Evolutionary conservation across 2,888 invertebrate genomes (phyloP).

Genomic region (Lasioglossum villosulum): DNA sequence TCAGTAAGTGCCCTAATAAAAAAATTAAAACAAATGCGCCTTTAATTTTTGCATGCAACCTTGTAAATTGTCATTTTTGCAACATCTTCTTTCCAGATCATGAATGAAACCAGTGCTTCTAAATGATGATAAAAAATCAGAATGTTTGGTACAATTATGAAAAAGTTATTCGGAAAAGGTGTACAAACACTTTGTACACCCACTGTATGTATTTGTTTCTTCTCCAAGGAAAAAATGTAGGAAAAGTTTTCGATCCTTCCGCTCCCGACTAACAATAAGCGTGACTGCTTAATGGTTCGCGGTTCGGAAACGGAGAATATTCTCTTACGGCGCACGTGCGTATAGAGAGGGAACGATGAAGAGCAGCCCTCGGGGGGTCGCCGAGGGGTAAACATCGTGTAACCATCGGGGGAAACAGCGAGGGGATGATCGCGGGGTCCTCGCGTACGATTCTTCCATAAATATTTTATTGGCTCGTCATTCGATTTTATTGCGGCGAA

Average conservation of each 20-base stretch:
- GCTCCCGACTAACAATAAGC: not conserved
- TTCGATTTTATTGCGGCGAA: constrained; percentile 80
- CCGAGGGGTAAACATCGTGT: constrained; percentile 82
- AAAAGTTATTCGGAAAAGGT: too few relatives aligned
- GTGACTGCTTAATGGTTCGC: not conserved
- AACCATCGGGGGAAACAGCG: constrained; percentile 80
- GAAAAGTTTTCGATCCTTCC: not conserved
- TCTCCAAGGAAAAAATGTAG: not conserved
- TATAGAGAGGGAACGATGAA: constrained; percentile 34
- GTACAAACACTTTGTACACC: too few relatives aligned
- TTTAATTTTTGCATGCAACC: too few relatives aligned
- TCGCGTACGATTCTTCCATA: constrained; percentile 80
- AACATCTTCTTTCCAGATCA: too few relatives aligned
- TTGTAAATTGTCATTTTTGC: too few relatives aligned
- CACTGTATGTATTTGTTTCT: too few relatives aligned
- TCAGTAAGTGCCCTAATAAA: too few relatives aligned
- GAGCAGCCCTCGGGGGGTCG: constrained; percentile 73
- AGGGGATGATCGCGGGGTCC: constrained; percentile 47
- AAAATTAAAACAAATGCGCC: too few relatives aligned
- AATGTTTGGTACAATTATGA: too few relatives aligned
- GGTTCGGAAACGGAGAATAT: constrained; percentile 41
- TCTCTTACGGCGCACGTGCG: constrained; percentile 47
- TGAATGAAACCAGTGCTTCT: too few relatives aligned
- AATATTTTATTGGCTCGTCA: constrained; percentile 84
- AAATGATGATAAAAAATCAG: too few relatives aligned